These are phyloP conservation scores for Galaxea fascicularis DNA, from an alignment of 92 coral and sea anemone genomes.

Conservation along the genomic window DNA sequence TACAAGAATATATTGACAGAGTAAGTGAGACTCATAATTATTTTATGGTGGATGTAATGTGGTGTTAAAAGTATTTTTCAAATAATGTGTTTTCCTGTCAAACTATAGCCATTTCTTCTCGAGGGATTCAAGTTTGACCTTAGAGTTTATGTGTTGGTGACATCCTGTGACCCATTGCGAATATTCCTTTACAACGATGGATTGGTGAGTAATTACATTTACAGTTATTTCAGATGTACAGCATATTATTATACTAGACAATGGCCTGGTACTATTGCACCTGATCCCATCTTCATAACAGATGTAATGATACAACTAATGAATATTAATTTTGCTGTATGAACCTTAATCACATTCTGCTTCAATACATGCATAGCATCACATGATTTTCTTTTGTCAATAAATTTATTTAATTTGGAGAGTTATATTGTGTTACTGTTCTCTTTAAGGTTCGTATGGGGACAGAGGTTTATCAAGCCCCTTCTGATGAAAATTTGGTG, in stretches of 20 bases:
- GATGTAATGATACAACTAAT: too few species aligned
- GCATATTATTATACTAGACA: too few species aligned
- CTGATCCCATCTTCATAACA: too few species aligned
- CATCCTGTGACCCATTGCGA: slow-evolving; percentile 94
- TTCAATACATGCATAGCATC: too few species aligned
- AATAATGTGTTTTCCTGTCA: neutral
- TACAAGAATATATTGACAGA: slow-evolving; percentile 92
- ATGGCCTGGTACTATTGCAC: too few species aligned
- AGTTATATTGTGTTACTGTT: too few species aligned
- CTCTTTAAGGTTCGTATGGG: slow-evolving; percentile 86
- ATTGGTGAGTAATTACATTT: slow-evolving; percentile 67
- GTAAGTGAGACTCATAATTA: slow-evolving; percentile 31
- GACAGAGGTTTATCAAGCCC: slow-evolving; percentile 85
- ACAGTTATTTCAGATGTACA: neutral
- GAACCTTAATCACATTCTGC: too few species aligned
- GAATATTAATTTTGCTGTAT: too few species aligned
- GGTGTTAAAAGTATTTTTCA: neutral
- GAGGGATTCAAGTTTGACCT: slow-evolving; percentile 98
- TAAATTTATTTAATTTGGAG: too few species aligned
- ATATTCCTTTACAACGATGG: slow-evolving; percentile 95
- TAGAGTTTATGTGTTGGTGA: slow-evolving; percentile 92
- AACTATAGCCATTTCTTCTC: slow-evolving; percentile 83
- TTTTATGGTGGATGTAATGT: neutral
- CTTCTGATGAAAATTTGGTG: slow-evolving; percentile 93
- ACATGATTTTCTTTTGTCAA: too few species aligned